These are phyloP conservation scores for Leiothrix lutea DNA, from an alignment of 2,113 vertebrate species.

Conservation along the genomic window DNA sequence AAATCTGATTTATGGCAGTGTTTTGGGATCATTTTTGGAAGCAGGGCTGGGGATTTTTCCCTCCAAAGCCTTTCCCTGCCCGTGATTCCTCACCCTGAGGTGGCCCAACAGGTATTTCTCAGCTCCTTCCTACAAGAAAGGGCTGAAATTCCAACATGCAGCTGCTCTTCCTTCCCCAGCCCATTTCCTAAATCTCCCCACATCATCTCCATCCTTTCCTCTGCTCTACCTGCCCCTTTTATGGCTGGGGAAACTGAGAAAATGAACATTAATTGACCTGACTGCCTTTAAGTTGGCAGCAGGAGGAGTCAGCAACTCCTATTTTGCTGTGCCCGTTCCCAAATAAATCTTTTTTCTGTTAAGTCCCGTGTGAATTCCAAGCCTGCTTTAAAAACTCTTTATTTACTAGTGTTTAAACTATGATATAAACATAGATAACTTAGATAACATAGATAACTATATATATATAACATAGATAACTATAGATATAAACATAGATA, in stretches of 20 bases:
- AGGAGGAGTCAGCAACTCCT: neutral
- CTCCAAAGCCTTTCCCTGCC: neutral
- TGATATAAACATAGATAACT: neutral
- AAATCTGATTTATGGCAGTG: neutral
- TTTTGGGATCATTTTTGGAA: neutral
- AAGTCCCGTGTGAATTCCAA: neutral
- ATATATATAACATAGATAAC: too few species aligned
- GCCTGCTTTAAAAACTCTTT: neutral
- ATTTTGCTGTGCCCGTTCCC: neutral
- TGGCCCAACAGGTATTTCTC: neutral
- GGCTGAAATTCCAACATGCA: neutral
- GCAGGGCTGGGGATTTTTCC: neutral
- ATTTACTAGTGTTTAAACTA: neutral
- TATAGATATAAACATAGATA: neutral
- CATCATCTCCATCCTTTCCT: neutral
- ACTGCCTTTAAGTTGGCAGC: neutral
- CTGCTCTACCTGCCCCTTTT: fast-evolving
- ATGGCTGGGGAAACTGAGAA: neutral
- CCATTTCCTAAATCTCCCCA: neutral
- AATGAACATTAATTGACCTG: fast-evolving
- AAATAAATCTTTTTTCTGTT: neutral
- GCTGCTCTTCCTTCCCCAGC: neutral
- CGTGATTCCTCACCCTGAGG: fast-evolving
- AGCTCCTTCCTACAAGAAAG: neutral
- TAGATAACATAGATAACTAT: too few species aligned